A percentile compares a stretch with the other conserved stretches of the same genome.
phyloP scores from a whole-genome alignment of 2,888 invertebrate species.

The Cenopis cana region DNA sequence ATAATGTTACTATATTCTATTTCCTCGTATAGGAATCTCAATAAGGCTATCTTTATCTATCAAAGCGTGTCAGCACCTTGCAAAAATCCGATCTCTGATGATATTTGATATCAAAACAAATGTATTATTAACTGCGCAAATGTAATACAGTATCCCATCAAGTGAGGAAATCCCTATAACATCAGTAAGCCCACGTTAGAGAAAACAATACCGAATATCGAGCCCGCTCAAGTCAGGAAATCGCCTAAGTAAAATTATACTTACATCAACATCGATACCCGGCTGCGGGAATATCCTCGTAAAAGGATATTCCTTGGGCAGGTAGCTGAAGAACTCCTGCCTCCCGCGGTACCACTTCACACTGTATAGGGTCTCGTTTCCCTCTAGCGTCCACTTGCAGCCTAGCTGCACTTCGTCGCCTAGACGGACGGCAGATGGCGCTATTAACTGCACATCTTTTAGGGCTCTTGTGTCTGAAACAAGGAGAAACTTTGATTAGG shows the following conservation, averaged over 20 bases:
- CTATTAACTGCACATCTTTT: constrained; percentile 88
- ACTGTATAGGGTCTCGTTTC: constrained; percentile 89
- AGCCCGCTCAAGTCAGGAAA: too few species aligned
- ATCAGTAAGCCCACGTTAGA: too few species aligned
- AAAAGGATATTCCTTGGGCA: constrained; percentile 91
- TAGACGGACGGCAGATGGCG: constrained; percentile 89
- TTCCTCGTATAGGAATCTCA: too few species aligned
- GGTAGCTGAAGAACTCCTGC: constrained; percentile 91
- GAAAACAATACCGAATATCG: too few species aligned
- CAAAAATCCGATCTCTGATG: too few species aligned
- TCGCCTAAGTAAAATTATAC: constrained; percentile 62
- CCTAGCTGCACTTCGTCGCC: constrained; percentile 90
- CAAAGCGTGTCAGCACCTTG: too few species aligned
- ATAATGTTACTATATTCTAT: too few species aligned
- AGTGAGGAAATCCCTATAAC: too few species aligned
- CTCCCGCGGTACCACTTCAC: constrained; percentile 93
- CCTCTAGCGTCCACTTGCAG: constrained; percentile 90
- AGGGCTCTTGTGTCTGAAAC: constrained; percentile 85
- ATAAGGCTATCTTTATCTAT: too few species aligned
- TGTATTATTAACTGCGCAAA: too few species aligned
- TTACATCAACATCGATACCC: constrained; percentile 89
- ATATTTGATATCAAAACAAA: too few species aligned
- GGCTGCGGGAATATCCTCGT: constrained; percentile 90
- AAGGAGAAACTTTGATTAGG: constrained; percentile 51
- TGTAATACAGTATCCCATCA: too few species aligned